Conservation (phyloP, 30 jellyfish, hydroid and myxozoan species). For the Turritopsis dohrnii region DNA sequence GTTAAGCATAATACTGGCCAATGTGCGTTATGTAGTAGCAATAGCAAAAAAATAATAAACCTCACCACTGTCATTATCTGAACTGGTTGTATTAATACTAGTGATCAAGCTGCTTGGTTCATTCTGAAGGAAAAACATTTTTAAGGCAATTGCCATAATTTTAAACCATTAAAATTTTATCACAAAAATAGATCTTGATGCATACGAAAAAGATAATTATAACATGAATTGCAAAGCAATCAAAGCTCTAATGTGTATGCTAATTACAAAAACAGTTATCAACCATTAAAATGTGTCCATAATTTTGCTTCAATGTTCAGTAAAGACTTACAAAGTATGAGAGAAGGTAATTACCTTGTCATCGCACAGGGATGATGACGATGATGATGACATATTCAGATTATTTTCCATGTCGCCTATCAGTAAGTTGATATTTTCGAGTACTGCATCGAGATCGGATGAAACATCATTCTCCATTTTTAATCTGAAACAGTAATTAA, state of each 20-base stretch:
- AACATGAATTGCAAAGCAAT: background rate
- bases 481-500: background rate
- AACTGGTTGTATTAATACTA: background rate
- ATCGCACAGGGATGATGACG: background rate
- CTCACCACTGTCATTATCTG: background rate
- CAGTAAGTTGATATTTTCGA: slow-evolving; percentile 16
- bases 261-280: background rate
- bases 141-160: background rate
- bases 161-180: too few relatives aligned
- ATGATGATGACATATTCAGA: background rate
- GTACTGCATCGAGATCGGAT: slow-evolving; percentile 22
- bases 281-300: too few relatives aligned
- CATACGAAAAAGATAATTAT: too few relatives aligned
- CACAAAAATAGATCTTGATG: background rate
- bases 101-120: background rate
- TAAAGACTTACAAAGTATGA: background rate
- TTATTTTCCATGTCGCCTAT: slow-evolving; percentile 17
- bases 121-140: background rate
- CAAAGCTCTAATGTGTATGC: background rate
- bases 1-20: background rate
- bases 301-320: background rate
- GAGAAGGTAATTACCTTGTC: background rate
- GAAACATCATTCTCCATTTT: background rate
- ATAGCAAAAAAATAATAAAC: background rate
- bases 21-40: too few relatives aligned